Evolutionary conservation across 2,888 invertebrate species (phyloP).

Genomic region (Phortica okadai): DNA sequence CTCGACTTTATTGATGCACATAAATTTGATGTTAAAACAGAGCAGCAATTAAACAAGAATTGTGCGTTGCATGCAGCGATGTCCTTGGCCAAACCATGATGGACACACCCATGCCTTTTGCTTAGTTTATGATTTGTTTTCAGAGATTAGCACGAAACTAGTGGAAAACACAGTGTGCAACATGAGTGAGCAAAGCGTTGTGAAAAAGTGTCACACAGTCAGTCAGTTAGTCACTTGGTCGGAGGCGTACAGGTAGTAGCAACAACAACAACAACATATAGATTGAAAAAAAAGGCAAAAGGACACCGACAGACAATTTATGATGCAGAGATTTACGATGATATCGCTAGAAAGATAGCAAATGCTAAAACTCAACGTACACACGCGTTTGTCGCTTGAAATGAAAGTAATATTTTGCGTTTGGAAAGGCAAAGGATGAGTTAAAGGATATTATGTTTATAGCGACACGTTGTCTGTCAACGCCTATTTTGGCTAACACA

Average conservation of each 20-base stretch:
- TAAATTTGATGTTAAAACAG: constrained; percentile 60
- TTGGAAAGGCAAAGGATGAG: constrained; percentile 52
- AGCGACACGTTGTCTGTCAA: constrained; percentile 41
- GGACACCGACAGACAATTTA: neutral
- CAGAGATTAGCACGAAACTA: constrained; percentile 61
- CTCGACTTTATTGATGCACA: constrained; percentile 72
- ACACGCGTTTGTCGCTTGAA: neutral
- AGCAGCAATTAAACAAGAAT: constrained; percentile 66
- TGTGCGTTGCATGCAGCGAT: constrained; percentile 49
- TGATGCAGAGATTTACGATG: constrained; percentile 9
- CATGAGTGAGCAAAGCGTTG: constrained; percentile 1
- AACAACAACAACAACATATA: neutral
- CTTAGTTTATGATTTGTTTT: constrained; percentile 64
- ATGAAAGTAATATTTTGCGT: constrained; percentile 40
- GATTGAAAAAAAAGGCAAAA: neutral
- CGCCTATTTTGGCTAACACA: constrained; percentile 66
- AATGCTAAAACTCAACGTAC: neutral
- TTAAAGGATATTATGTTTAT: neutral
- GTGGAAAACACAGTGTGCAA: neutral
- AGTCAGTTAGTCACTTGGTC: constrained; percentile 29
- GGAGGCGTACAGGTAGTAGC: neutral
- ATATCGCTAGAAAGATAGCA: neutral
- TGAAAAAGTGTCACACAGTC: constrained; percentile 47
- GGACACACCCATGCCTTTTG: constrained; percentile 1
- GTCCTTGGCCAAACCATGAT: constrained; percentile 12